phyloP scores from a whole-genome alignment of 2,888 invertebrate genomes.

The Ochlodes sylvanus region DNA sequence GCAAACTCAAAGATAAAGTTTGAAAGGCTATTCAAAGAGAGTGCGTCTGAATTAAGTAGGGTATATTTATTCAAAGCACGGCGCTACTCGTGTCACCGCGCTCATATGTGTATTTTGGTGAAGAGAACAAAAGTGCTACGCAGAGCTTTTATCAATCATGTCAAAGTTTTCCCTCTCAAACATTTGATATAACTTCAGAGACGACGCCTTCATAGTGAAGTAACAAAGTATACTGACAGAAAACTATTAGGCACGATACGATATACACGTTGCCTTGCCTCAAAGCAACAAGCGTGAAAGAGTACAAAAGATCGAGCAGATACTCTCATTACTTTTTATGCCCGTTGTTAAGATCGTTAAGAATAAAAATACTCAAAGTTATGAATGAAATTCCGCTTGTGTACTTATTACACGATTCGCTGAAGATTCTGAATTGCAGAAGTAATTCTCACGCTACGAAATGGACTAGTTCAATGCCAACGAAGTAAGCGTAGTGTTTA shows the following conservation, averaged over 20 bases:
- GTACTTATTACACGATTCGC: slow-evolving; percentile 33
- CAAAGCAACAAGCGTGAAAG: slow-evolving; percentile 43
- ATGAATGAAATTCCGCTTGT: slow-evolving; percentile 32
- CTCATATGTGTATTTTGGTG: slow-evolving; percentile 14
- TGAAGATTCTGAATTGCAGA: slow-evolving; percentile 29
- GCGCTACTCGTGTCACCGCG: slow-evolving; percentile 18
- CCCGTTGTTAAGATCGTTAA: slow-evolving; percentile 34
- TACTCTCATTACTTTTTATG: slow-evolving; percentile 33
- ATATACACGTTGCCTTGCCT: slow-evolving; percentile 55
- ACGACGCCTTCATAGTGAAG: slow-evolving; percentile 65
- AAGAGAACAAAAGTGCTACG: slow-evolving; percentile 24
- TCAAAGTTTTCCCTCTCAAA: slow-evolving; percentile 21
- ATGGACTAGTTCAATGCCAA: slow-evolving; percentile 50
- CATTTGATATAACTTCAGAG: slow-evolving; percentile 42
- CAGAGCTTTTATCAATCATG: slow-evolving; percentile 14
- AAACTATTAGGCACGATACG: slow-evolving; percentile 50
- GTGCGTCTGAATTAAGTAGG: slow-evolving; percentile 36
- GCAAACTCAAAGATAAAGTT: background rate
- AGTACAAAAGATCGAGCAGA: slow-evolving; percentile 45
- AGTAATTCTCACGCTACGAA: slow-evolving; percentile 49
- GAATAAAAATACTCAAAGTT: slow-evolving; percentile 25
- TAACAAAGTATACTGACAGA: slow-evolving; percentile 54
- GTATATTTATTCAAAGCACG: slow-evolving; percentile 48
- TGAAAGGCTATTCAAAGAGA: slow-evolving; percentile 18
- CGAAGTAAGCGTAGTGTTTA: slow-evolving; percentile 41